Evolutionary conservation across 2,888 invertebrate genomes (phyloP), one percentile per base, ranked within the genome.

Genomic region (Mesorhabditis spiculigera): DNA sequence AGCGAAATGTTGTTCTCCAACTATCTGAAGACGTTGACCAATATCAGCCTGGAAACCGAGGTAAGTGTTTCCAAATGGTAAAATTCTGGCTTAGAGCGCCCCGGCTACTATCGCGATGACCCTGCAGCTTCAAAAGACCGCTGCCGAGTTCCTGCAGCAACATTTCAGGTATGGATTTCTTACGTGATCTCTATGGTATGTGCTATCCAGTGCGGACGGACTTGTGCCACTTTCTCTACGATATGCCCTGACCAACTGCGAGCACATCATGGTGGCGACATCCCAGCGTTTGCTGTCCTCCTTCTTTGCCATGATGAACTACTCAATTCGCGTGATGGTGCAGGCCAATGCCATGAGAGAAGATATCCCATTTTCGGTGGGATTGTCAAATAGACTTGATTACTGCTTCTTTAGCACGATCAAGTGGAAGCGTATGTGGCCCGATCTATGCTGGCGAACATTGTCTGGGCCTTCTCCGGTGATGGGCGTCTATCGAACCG

Each of bases 1-100:
- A 93, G 94, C 0, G 97, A 97, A 87, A 98, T 98, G 98, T 93
- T 97, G 82, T 96, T 95, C 88, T 95, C 97, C 86, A 93, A 97
- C 88, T 98, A 93, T 88, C 89, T 98, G 84, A 88, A 92, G 80
- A 91, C 93, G 71, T 89, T 99, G 83, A 73, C 78, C 13, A 75
- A 77, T 65, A 73, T 82, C 5, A 73, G 81, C 5, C 73, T 86
- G 10, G 82, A 83, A 62, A 75, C 76, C 5, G 84, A 84, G 41
- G 70, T 74, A 43, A 73, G 76, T 43, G 68, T 73, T 58, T 73
- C 73, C 4, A 65, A 68, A n/a, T 70, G 70, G n/a, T 16, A 63
- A 63, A 16, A 28, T 16, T n/a, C 41, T 65, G 42, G 43, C 13
- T 43, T 13, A 6, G 5, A 68, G 65, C 8, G 73, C 73, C 28